These are phyloP conservation scores for Falco rusticolus DNA, from an alignment of 2,797 vertebrate genomes.

Conservation along the genomic window DNA sequence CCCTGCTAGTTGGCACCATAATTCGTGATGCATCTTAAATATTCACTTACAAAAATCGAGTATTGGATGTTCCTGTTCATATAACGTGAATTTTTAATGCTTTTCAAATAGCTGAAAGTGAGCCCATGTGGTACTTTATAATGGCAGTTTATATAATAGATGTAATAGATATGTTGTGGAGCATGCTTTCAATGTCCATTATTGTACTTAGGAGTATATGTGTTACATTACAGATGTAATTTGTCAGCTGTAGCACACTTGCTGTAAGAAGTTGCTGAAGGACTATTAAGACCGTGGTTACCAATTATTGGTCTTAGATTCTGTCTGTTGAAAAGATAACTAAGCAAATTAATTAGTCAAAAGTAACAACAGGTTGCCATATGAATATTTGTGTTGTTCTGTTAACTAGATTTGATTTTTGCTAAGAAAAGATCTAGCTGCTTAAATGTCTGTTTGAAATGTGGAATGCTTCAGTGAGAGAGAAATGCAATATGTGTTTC, in stretches of 20 bases:
- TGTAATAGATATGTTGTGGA: conserved; percentile 18
- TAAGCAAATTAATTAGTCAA: not conserved
- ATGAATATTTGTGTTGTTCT: not conserved
- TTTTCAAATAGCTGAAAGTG: conserved; percentile 30
- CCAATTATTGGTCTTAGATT: not conserved
- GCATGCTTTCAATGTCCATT: conserved; percentile 38
- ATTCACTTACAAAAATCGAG: not conserved
- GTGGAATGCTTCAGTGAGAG: not conserved
- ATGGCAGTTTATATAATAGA: conserved; percentile 21
- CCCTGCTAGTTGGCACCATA: not conserved
- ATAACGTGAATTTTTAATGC: conserved; percentile 38
- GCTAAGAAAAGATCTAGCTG: not conserved
- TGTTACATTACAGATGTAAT: not conserved
- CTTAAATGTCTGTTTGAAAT: not conserved
- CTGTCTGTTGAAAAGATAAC: not conserved
- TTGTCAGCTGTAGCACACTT: not conserved
- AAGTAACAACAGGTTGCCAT: not conserved
- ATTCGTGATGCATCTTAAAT: conserved; percentile 23
- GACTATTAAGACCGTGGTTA: not conserved
- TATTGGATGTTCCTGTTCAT: conserved; percentile 24
- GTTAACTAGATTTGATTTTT: not conserved
- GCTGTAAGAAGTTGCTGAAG: not conserved
- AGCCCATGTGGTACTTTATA: conserved; percentile 26
- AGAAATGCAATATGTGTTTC: not conserved
- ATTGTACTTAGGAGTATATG: conserved; percentile 13